phyloP scores from a whole-genome alignment of 2,797 vertebrate genomes.

The Graptemys geographica region DNA sequence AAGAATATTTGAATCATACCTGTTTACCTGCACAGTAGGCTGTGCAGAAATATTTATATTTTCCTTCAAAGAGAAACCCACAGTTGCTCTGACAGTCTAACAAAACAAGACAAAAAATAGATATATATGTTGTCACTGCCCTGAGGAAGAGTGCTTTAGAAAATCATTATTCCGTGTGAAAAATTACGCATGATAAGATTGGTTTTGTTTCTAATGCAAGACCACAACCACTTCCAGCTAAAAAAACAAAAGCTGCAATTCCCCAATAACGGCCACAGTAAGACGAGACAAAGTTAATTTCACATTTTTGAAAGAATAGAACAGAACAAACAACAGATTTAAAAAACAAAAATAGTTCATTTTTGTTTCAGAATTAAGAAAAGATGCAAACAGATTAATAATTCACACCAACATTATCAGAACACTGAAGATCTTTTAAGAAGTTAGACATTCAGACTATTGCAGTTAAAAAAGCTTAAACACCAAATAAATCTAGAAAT shows the following conservation, averaged over 20 bases:
- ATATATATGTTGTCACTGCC: neutral
- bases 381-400: neutral
- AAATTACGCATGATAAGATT: neutral
- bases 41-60: constrained; percentile 55
- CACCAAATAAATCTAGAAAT: neutral
- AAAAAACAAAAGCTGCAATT: neutral
- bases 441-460: neutral
- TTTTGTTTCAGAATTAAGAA: neutral
- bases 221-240: neutral
- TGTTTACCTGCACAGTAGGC: constrained; percentile 13
- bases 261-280: neutral
- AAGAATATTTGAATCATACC: constrained; percentile 57
- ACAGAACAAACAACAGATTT: neutral
- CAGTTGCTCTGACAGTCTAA: constrained; percentile 4
- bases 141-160: neutral
- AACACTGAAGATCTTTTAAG: neutral
- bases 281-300: neutral
- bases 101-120: neutral
- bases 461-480: neutral
- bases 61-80: constrained; percentile 48
- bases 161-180: neutral
- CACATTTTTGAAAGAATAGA: neutral
- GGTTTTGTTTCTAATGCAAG: neutral
- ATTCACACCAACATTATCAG: neutral
- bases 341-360: neutral